These are phyloP conservation scores for Recurvirostra avosetta DNA, from an alignment of 2,113 vertebrate species.

Conservation along the genomic window DNA sequence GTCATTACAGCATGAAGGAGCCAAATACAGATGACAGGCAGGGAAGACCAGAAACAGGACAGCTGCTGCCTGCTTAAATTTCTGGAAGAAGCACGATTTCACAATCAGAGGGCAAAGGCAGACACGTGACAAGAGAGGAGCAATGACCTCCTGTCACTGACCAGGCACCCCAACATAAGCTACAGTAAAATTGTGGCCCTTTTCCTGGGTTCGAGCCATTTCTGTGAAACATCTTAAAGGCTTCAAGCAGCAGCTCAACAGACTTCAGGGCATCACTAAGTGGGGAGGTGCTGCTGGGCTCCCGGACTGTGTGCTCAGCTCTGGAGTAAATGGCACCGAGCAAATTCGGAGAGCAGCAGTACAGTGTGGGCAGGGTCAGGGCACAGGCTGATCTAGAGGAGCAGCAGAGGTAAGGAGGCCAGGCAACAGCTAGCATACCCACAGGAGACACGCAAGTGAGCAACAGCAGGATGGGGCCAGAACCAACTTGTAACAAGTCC, in stretches of 20 bases:
- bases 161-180: neutral
- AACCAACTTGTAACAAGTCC: neutral
- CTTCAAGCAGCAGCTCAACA: neutral
- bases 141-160: neutral
- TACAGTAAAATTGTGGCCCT: neutral
- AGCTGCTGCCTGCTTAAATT: neutral
- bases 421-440: neutral
- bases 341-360: neutral
- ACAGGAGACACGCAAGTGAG: neutral
- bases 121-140: neutral
- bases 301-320: neutral
- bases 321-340: neutral
- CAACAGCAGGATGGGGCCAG: neutral
- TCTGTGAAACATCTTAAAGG: neutral
- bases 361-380: neutral
- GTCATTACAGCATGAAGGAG: neutral
- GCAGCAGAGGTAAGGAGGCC: neutral
- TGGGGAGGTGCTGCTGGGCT: accelerated
- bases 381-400: neutral
- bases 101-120: neutral
- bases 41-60: neutral
- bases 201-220: neutral
- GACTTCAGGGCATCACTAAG: neutral
- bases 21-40: neutral
- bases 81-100: neutral